These are phyloP conservation scores for Oenanthe melanoleuca DNA, from an alignment of 2,113 vertebrate genomes.

Conservation along the genomic window DNA sequence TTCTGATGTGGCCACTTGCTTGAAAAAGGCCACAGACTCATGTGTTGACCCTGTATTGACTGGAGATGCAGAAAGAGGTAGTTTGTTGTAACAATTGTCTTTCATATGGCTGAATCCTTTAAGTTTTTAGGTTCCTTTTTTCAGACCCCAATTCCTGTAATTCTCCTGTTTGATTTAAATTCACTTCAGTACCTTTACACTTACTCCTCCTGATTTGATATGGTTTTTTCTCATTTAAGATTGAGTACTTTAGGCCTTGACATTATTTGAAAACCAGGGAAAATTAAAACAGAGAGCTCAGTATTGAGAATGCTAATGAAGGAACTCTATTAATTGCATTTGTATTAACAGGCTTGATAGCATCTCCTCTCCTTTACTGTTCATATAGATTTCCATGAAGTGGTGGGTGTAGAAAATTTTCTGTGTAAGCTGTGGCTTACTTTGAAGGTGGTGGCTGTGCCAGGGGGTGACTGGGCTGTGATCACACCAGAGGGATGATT, in stretches of 20 bases:
- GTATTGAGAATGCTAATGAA: not conserved
- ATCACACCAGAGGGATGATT: not conserved
- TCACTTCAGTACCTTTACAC: not conserved
- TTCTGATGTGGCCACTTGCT: not conserved
- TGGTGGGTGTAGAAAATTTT: not conserved
- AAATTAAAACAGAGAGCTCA: not conserved
- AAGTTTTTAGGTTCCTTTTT: not conserved
- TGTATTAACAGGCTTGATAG: not conserved
- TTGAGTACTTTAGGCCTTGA: not conserved
- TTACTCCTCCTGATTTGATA: not conserved
- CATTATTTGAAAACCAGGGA: not conserved
- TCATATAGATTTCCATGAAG: not conserved
- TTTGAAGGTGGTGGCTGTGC: rapidly evolving
- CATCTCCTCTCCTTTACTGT: not conserved
- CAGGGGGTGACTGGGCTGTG: not conserved
- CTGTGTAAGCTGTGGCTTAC: not conserved
- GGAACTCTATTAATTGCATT: not conserved
- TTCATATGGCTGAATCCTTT: not conserved
- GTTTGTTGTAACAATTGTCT: not conserved
- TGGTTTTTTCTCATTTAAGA: not conserved
- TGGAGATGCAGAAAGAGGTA: not conserved
- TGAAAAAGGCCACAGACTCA: not conserved
- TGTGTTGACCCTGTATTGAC: not conserved
- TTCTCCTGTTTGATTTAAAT: not conserved
- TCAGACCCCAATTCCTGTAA: not conserved